A percentile compares a stretch with the other conserved stretches of the same genome.
Conservation (phyloP, 1,140 invertebrate genomes). For the Oncopodura yosiiana region DNA sequence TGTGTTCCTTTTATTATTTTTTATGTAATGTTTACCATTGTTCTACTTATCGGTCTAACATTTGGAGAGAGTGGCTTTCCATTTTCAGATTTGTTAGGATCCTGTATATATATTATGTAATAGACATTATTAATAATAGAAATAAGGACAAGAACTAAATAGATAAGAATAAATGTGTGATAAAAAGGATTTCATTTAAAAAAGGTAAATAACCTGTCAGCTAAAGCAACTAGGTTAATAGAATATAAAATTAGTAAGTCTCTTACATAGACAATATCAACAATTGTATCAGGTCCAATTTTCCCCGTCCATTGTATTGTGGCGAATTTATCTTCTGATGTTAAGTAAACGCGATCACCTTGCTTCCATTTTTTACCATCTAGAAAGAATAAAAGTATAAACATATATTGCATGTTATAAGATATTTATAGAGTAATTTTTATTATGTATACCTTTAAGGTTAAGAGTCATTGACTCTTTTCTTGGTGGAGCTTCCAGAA, state of each 20-base stretch:
- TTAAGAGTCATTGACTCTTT: constrained; percentile 8
- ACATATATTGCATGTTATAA: neutral
- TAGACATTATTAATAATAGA: neutral
- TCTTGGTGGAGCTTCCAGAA: constrained; percentile 6
- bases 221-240: too few relatives aligned
- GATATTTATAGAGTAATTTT: neutral
- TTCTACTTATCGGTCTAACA: constrained; percentile 10
- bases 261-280: constrained; percentile 22
- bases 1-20: too few relatives aligned
- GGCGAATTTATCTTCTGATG: constrained; percentile 18
- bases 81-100: constrained; percentile 5
- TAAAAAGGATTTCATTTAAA: too few relatives aligned
- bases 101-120: constrained; percentile 5
- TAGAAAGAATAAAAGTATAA: neutral
- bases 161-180: too few relatives aligned
- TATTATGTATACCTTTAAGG: neutral
- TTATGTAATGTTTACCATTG: too few relatives aligned
- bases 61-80: constrained; percentile 14
- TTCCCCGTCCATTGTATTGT: constrained; percentile 21
- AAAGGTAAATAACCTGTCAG: too few relatives aligned
- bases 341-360: constrained; percentile 16
- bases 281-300: constrained; percentile 19
- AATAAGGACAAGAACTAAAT: neutral
- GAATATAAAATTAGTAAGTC: neutral
- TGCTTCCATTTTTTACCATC: constrained; percentile 14